Evolutionary conservation across 2,113 vertebrate genomes (phyloP).

Genomic region (Pollachius pollachius): DNA sequence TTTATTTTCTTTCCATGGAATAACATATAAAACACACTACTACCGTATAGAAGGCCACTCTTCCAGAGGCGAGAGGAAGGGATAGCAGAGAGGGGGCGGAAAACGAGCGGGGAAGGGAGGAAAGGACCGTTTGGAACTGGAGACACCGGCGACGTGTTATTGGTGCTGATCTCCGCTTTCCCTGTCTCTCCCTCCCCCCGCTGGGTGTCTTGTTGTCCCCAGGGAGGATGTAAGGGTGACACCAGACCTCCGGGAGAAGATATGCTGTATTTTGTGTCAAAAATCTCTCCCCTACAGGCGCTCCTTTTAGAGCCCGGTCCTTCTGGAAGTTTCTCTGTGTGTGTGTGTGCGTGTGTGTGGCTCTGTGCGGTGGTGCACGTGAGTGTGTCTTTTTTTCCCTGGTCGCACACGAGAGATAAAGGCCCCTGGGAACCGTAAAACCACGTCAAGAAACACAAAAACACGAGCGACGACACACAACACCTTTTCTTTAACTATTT

Average conservation of each 20-base stretch:
- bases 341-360: slow-evolving; percentile 42
- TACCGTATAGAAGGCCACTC: background rate
- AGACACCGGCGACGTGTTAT: no score
- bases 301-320: slow-evolving; percentile 43
- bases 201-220: slow-evolving; percentile 25
- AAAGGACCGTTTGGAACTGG: background rate
- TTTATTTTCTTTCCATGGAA: background rate
- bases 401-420: slow-evolving; percentile 48
- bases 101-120: slow-evolving; percentile 17
- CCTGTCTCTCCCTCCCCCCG: slow-evolving; percentile 42
- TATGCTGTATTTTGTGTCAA: slow-evolving; percentile 62
- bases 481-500: slow-evolving; percentile 32
- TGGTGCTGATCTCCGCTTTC: background rate
- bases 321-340: slow-evolving; percentile 51
- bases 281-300: slow-evolving; percentile 42
- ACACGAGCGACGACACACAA: slow-evolving; percentile 16
- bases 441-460: slow-evolving; percentile 6
- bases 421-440: slow-evolving; percentile 43
- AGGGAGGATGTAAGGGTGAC: slow-evolving; percentile 34
- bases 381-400: slow-evolving; percentile 19
- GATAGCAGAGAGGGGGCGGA: slow-evolving; percentile 21
- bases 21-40: background rate
- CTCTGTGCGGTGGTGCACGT: slow-evolving; percentile 40
- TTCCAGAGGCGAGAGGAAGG: slow-evolving; percentile 14
- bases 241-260: slow-evolving; percentile 31